These are phyloP conservation scores for Setophaga coronata DNA, from an alignment of 2,113 vertebrate genomes.

Conservation along the genomic window DNA sequence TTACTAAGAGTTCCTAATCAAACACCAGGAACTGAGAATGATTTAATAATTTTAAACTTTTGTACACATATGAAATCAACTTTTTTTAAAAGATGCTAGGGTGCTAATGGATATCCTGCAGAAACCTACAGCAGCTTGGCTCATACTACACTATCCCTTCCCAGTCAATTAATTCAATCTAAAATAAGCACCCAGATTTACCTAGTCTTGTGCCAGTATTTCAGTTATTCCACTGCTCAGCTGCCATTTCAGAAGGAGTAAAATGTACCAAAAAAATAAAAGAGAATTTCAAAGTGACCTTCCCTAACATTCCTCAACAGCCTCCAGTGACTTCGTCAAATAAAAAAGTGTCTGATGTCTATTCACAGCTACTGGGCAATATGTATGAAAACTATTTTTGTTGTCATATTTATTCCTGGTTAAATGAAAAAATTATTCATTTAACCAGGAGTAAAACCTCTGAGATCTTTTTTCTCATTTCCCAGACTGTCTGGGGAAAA, in stretches of 20 bases:
- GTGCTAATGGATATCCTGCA: neutral
- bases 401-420: constrained; percentile 64
- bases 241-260: neutral
- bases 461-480: constrained; percentile 73
- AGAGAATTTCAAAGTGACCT: constrained; percentile 14
- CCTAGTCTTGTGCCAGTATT: neutral
- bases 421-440: constrained; percentile 74
- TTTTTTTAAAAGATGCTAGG: neutral
- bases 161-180: neutral
- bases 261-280: neutral
- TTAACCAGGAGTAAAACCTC: constrained; percentile 74
- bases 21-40: neutral
- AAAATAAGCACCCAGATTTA: neutral
- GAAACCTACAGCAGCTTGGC: neutral
- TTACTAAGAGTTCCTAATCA: neutral
- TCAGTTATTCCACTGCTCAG: constrained; percentile 19
- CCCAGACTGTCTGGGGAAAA: constrained; percentile 69
- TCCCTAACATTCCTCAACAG: constrained; percentile 1
- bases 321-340: constrained; percentile 7
- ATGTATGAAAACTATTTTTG: constrained; percentile 57
- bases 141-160: neutral
- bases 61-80: neutral
- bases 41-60: neutral
- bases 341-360: constrained; percentile 29
- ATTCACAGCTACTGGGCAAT: constrained; percentile 47